phyloP scores from a whole-genome alignment of 2,113 vertebrate genomes.

The Oenanthe melanoleuca region DNA sequence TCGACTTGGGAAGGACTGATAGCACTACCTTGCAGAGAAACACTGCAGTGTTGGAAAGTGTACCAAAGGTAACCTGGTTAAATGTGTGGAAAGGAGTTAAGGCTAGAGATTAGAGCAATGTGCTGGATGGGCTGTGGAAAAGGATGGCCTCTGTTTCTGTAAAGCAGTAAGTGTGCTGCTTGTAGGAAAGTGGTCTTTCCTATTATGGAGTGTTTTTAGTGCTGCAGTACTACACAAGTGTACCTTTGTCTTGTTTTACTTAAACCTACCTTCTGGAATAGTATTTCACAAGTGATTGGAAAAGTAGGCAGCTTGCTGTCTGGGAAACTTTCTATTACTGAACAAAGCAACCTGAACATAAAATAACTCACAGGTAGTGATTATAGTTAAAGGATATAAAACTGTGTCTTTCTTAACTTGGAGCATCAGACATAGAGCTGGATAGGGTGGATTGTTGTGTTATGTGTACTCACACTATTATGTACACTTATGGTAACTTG shows the following conservation, averaged over 20 bases:
- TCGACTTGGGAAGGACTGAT: not conserved
- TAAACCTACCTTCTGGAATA: not conserved
- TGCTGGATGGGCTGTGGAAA: not conserved
- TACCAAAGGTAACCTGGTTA: not conserved
- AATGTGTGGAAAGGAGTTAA: not conserved
- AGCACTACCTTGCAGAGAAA: not conserved
- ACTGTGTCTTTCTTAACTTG: rapidly evolving
- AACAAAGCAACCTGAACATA: not conserved
- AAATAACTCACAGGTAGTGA: not conserved
- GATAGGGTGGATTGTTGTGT: not conserved
- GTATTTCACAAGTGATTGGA: not conserved
- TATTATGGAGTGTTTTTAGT: not conserved
- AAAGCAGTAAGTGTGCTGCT: not conserved
- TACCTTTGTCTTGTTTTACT: not conserved
- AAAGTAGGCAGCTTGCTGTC: not conserved
- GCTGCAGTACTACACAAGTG: not conserved
- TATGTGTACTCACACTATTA: not conserved
- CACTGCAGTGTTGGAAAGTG: not conserved
- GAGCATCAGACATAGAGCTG: not conserved
- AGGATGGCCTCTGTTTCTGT: not conserved
- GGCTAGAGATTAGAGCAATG: not conserved
- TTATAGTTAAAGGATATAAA: not conserved
- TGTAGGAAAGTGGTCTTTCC: not conserved
- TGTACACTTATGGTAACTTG: not conserved
- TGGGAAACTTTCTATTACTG: not conserved